These are phyloP conservation scores for Hydriomena furcata DNA, from an alignment of 2,888 invertebrate genomes.

Conservation along the genomic window DNA sequence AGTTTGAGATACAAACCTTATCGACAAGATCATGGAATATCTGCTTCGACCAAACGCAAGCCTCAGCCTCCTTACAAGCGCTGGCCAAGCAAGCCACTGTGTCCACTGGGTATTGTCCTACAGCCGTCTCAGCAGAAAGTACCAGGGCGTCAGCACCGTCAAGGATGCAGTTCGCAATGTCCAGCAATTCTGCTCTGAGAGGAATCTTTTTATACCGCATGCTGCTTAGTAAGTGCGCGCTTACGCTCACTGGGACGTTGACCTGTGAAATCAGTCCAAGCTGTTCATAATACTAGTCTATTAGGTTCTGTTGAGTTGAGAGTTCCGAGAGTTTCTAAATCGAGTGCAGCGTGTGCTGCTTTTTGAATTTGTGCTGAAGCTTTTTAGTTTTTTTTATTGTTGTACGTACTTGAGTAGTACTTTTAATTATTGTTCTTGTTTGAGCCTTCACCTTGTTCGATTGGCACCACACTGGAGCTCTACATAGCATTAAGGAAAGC, in stretches of 20 bases:
- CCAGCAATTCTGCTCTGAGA: slow-evolving; percentile 85
- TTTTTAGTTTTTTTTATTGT: too few relatives aligned
- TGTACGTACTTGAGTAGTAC: too few relatives aligned
- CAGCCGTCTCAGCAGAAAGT: slow-evolving; percentile 87
- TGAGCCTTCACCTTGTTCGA: too few relatives aligned
- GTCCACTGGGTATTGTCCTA: slow-evolving; percentile 84
- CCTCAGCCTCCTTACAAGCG: slow-evolving; percentile 87
- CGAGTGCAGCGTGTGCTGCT: too few relatives aligned
- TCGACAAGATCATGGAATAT: slow-evolving; percentile 68
- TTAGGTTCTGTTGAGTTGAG: too few relatives aligned
- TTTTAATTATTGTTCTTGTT: too few relatives aligned
- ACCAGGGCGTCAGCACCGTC: slow-evolving; percentile 89
- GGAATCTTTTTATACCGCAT: slow-evolving; percentile 63
- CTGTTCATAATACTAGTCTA: too few relatives aligned
- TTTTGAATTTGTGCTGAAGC: too few relatives aligned
- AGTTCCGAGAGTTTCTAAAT: too few relatives aligned
- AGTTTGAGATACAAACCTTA: slow-evolving; percentile 44
- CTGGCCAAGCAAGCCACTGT: slow-evolving; percentile 68
- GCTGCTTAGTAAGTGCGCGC: slow-evolving; percentile 62
- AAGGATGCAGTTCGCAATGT: slow-evolving; percentile 88
- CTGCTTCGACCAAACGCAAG: slow-evolving; percentile 84
- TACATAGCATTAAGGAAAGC: too few relatives aligned
- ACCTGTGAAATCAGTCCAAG: slow-evolving; percentile 50
- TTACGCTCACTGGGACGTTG: slow-evolving; percentile 62
- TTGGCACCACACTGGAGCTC: too few relatives aligned